Evolutionary conservation across 1,140 invertebrate genomes (phyloP).

Genomic region (Trichogramma pretiosum): DNA sequence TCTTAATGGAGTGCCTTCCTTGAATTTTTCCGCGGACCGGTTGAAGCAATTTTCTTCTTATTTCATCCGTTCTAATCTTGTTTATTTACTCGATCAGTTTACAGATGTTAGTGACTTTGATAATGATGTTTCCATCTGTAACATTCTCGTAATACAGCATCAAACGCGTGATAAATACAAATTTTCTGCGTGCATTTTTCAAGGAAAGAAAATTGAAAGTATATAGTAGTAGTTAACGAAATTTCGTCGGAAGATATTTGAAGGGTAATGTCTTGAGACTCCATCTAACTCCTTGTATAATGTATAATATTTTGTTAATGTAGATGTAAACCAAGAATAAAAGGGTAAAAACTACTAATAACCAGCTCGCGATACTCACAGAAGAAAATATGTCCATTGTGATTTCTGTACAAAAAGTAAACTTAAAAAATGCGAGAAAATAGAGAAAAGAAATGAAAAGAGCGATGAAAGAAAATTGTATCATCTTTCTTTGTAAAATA

Average conservation of each 20-base stretch:
- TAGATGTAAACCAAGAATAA: conserved; percentile 39
- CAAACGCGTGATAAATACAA: not conserved
- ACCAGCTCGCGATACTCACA: no score
- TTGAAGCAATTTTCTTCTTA: no score
- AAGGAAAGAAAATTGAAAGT: no score
- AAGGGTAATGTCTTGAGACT: conserved; percentile 25
- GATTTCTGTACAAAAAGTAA: conserved; percentile 35
- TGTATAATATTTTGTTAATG: conserved; percentile 40
- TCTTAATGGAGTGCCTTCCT: not conserved
- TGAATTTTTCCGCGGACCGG: conserved; percentile 9
- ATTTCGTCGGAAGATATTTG: conserved; percentile 18
- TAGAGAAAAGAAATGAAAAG: no score
- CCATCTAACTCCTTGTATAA: conserved; percentile 34
- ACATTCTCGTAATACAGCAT: conserved; percentile 3
- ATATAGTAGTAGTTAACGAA: no score
- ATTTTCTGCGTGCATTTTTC: conserved; percentile 9
- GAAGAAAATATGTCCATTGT: conserved; percentile 26
- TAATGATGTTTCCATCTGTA: no score
- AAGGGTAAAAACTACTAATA: no score
- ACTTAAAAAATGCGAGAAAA: conserved; percentile 27
- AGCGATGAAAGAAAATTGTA: conserved; percentile 33
- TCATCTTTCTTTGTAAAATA: conserved; percentile 45
- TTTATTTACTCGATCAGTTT: no score
- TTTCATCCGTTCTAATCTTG: no score
- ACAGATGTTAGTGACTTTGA: no score